phyloP scores from a whole-genome alignment of 2,888 invertebrate species.

The Bursaphelenchus okinawaensis region DNA sequence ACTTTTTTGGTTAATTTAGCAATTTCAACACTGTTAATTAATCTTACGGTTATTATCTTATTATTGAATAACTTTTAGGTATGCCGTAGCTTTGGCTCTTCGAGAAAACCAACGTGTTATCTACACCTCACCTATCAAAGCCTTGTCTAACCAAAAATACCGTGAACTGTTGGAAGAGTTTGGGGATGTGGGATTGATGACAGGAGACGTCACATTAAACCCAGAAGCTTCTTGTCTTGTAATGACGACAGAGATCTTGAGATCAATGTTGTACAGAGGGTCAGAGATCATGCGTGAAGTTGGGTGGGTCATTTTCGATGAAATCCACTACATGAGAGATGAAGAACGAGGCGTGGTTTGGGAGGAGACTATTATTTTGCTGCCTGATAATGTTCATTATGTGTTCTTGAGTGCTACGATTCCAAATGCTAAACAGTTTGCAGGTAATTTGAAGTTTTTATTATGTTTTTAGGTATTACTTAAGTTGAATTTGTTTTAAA shows the following conservation, averaged over 20 bases:
- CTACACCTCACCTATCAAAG: slow-evolving; percentile 98
- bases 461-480: not conserved
- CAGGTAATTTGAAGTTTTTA: slow-evolving; percentile 60
- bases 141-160: slow-evolving; percentile 97
- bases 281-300: slow-evolving; percentile 98
- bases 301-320: slow-evolving; percentile 99
- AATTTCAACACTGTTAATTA: not conserved
- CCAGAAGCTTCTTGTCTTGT: slow-evolving; percentile 94
- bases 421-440: slow-evolving; percentile 87
- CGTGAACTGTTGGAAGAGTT: slow-evolving; percentile 80
- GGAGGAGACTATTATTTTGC: slow-evolving; percentile 94
- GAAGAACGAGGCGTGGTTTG: slow-evolving; percentile 98
- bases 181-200: slow-evolving; percentile 90
- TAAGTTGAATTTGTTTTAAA: not conserved
- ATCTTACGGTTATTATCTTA: not conserved
- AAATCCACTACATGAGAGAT: slow-evolving; percentile 99
- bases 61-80: slow-evolving; percentile 60
- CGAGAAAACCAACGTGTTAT: slow-evolving; percentile 92
- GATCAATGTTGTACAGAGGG: slow-evolving; percentile 96
- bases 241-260: slow-evolving; percentile 99
- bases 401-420: slow-evolving; percentile 98
- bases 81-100: slow-evolving; percentile 89
- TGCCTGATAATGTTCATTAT: slow-evolving; percentile 94
- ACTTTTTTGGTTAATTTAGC: too few species aligned
- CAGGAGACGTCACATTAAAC: slow-evolving; percentile 98